Base-by-base conservation (phyloP, 2,888 invertebrate genomes). In the Latrodectus elegans region DNA sequence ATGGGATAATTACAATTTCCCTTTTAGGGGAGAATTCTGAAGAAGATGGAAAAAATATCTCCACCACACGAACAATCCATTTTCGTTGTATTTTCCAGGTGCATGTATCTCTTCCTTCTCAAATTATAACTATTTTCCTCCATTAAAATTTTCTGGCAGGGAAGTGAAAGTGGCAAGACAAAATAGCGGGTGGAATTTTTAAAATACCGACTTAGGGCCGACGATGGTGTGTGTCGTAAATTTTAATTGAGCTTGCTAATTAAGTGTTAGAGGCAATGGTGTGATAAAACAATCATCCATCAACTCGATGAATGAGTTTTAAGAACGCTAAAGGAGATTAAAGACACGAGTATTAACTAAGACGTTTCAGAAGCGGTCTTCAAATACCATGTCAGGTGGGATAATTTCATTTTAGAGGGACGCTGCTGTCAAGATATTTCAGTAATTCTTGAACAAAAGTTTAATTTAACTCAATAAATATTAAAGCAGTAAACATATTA, bases 161-260 rank as follows among this genome's bases (percentile, higher is more conserved):
- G 15, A 51, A 76, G 76, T 64, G 26, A 60, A 49, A 74, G 26
- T 55, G 26, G 74, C 38, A 38, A 2, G 38, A 38, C 38, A 38
- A 38, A 38, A 38, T 38, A 38, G 38, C 38, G 38, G 38, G 38
- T 38, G 51, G 68, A n/a, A 79, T 79, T 79, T 79, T 79, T 79
- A 74, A 82, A 80, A 55, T 64, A 51, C 71, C 51, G 64, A 22
- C 10, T 49, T 76, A 67, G 38, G 38, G 51, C 68, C 17, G 53
- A 22, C 55, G 12, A 38, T n/a, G 60, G 38, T 53, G 51, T 68
- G 53, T 55, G 82, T 82, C 82, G 74, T 82, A 82, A 82, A 82
- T 82, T 82, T 82, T 82, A 82, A 82, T 82, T 82, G 82, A 82
- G 82, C 68, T 14, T 15, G 55, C 82, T 82, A 82, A 82, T 82